Percentiles rank a stretch among this genome's conserved stretches.
Evolutionary conservation across 2,888 invertebrate genomes (phyloP).

Genomic region (Ectemnius continuus): DNA sequence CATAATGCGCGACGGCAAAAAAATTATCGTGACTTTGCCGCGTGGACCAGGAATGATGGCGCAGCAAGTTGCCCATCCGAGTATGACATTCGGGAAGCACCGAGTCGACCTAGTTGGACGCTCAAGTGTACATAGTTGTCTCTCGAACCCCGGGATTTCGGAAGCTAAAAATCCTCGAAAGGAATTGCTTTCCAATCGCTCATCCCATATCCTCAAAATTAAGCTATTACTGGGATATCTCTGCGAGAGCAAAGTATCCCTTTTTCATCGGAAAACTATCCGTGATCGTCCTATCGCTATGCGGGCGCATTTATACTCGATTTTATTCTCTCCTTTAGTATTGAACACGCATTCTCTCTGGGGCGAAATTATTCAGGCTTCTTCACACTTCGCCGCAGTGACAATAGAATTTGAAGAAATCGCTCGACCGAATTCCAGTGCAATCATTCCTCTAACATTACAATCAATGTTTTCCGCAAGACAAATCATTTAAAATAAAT

Average conservation of each 20-base stretch:
- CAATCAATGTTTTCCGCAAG: too few species aligned
- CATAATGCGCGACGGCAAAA: too few species aligned
- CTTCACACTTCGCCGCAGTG: slow-evolving; percentile 13
- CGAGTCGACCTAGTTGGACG: slow-evolving; percentile 1
- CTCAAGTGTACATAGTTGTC: slow-evolving; percentile 2
- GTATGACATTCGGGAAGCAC: background rate
- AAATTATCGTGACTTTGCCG: background rate
- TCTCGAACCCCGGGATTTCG: background rate
- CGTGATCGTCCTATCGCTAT: background rate
- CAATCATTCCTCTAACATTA: too few species aligned
- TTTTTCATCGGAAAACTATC: background rate
- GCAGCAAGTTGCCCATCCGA: slow-evolving; percentile 32
- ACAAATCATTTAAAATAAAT: background rate
- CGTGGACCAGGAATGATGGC: slow-evolving; percentile 15
- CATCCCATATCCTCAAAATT: background rate
- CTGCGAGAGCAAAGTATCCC: background rate
- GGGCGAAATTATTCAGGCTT: slow-evolving; percentile 45
- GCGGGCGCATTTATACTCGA: slow-evolving; percentile 28
- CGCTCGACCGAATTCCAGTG: background rate
- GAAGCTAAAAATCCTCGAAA: slow-evolving; percentile 10
- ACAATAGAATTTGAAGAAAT: slow-evolving; percentile 17
- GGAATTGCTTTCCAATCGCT: background rate
- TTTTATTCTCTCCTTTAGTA: slow-evolving; percentile 50
- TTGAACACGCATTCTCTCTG: slow-evolving; percentile 64
- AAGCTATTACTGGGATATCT: background rate